Conservation (phyloP, 2,797 vertebrate species). For the Hoplostethus atlanticus region DNA sequence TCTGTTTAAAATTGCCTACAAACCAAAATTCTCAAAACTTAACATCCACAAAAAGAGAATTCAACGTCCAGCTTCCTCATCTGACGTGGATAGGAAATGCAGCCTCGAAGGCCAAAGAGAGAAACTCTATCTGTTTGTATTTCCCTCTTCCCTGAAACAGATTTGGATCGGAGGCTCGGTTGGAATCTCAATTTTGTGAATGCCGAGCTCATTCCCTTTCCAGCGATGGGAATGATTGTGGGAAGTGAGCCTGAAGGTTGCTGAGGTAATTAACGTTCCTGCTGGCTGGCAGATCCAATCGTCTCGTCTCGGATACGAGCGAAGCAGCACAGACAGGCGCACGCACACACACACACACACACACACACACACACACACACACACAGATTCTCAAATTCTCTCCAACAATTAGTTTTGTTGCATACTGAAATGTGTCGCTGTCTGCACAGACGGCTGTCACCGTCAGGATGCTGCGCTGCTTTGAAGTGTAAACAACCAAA, state of each 20-base stretch:
- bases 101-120: background rate
- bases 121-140: constrained; percentile 28
- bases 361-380: constrained; percentile 5
- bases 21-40: constrained; percentile 18
- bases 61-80: constrained; percentile 6
- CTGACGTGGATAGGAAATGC: constrained; percentile 3
- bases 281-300: constrained; percentile 77
- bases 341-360: background rate
- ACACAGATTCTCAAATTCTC: constrained; percentile 49
- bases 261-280: constrained; percentile 78
- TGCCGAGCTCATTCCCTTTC: constrained; percentile 60
- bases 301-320: constrained; percentile 45
- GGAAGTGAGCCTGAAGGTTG: constrained; percentile 75
- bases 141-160: constrained; percentile 26
- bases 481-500: constrained; percentile 63
- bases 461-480: constrained; percentile 43
- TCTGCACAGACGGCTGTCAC: constrained; percentile 72
- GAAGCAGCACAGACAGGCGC: constrained; percentile 7
- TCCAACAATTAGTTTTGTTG: constrained; percentile 61
- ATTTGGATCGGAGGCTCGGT: constrained; percentile 48
- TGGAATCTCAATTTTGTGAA: constrained; percentile 52
- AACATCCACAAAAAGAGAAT: constrained; percentile 9
- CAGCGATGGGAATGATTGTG: constrained; percentile 68
- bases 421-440: constrained; percentile 50
- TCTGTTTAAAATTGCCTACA: constrained; percentile 29